Evolutionary conservation across 2,888 invertebrate species (phyloP), one percentile per base, ranked within the genome.

Genomic region (Sclerodermus sp.): DNA sequence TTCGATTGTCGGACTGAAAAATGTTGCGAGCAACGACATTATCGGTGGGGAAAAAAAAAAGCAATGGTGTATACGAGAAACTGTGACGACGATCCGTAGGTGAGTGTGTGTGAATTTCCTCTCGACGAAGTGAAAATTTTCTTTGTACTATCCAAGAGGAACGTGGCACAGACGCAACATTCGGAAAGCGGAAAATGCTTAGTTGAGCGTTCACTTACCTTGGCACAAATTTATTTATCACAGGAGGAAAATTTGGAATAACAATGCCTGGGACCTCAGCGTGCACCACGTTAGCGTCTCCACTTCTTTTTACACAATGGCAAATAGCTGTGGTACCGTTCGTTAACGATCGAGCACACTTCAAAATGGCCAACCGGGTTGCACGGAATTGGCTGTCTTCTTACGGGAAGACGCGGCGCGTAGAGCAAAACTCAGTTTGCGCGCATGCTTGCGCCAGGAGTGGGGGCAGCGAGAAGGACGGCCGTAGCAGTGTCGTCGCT

Each of bases 221-320:
- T 76, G 74, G 76, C 77, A 76, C 77, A 76, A n/a, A 70, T 72
- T 72, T 75, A 72, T 72, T 70, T 77, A 77, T 77, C 77, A 77
- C 77, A 77, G 66, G 68, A 73, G 71, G 73, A 71, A 67, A 71
- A 71, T 68, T 70, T 65, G 65, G 68, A 73, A 72, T 72, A 77
- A 75, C 75, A 74, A 74, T 71, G 68, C 34, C 34, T 57, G 63
- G 55, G 57, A 64, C 67, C 71, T 74, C 71, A 67, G 70, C 70
- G 68, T 68, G 60, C 71, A 74, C 76, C 70, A 72, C 62, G 74
- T 71, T 65, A 67, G 64, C 70, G 64, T 65, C 67, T 59, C 65
- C 66, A 64, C 56, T 70, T 68, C 75, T 75, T 74, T 74, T 70
- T 70, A 70, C 77, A 74, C 76, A 76, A 76, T 77, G 76, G 72